A percentile compares a stretch with the other conserved stretches of the same genome.
These are phyloP conservation scores for Murina feae DNA, from an alignment of 2,113 vertebrate species.

Conservation along the genomic window DNA sequence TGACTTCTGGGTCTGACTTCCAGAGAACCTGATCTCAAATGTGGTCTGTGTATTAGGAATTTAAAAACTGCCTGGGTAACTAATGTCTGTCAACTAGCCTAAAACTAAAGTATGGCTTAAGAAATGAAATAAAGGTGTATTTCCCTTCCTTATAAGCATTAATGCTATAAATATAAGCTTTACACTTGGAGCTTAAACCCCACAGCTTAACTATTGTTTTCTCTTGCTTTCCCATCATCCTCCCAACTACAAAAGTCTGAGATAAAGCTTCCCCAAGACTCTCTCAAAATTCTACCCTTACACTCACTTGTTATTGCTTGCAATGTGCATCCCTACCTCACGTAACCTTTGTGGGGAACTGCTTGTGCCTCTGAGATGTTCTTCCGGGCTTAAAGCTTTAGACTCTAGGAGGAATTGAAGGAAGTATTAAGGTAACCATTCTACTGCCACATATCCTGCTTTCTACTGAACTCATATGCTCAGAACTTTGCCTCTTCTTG, in stretches of 20 bases:
- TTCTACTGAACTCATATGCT: neutral
- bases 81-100: neutral
- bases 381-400: neutral
- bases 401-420: neutral
- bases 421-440: neutral
- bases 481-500: neutral
- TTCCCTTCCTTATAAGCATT: neutral
- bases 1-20: neutral
- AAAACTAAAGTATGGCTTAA: neutral
- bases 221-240: neutral
- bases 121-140: neutral
- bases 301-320: neutral
- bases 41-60: neutral
- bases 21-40: neutral
- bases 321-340: fast-evolving
- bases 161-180: neutral
- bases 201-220: neutral
- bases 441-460: neutral
- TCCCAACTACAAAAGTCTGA: neutral
- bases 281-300: neutral
- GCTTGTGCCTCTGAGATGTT: neutral
- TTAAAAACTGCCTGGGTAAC: neutral
- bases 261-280: neutral
- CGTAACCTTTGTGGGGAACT: neutral
- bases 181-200: neutral